Percentiles rank a stretch among this genome's conserved stretches.
Evolutionary conservation across 2,888 invertebrate genomes (phyloP).

Genomic region (Chironomus riparius): DNA sequence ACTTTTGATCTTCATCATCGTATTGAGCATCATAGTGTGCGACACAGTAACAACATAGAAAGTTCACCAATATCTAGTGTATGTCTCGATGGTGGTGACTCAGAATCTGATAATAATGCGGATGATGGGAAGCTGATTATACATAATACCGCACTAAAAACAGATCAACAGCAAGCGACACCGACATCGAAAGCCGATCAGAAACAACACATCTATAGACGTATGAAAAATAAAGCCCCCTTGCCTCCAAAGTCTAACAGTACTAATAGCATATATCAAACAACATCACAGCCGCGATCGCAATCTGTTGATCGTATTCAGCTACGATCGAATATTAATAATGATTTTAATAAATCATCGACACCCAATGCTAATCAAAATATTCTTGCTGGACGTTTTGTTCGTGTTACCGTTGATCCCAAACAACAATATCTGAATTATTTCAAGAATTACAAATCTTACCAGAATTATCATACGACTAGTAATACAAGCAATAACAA

Average conservation of each 20-base stretch:
- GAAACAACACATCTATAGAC: slow-evolving; percentile 34
- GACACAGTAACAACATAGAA: slow-evolving; percentile 31
- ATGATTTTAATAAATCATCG: slow-evolving; percentile 34
- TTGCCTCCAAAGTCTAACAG: slow-evolving; percentile 32
- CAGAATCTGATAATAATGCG: neutral
- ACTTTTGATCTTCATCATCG: slow-evolving; percentile 33
- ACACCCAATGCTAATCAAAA: slow-evolving; percentile 20
- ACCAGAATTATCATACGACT: neutral
- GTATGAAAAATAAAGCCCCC: slow-evolving; percentile 37
- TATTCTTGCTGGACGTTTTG: slow-evolving; percentile 28
- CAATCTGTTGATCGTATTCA: slow-evolving; percentile 41
- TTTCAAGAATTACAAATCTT: slow-evolving; percentile 19
- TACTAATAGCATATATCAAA: slow-evolving; percentile 13
- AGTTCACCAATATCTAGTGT: slow-evolving; percentile 11
- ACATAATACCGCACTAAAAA: neutral
- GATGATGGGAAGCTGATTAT: neutral
- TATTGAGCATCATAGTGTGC: slow-evolving; percentile 33
- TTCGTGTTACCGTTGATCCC: slow-evolving; percentile 28
- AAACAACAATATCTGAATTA: slow-evolving; percentile 23
- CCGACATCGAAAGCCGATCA: neutral
- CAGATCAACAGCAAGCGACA: slow-evolving; percentile 27
- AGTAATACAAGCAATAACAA: no score
- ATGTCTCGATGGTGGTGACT: slow-evolving; percentile 7
- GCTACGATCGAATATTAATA: slow-evolving; percentile 33
- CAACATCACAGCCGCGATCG: slow-evolving; percentile 33